These are phyloP conservation scores for Mycetomoellerius zeteki DNA, from an alignment of 1,140 invertebrate species.

Conservation along the genomic window DNA sequence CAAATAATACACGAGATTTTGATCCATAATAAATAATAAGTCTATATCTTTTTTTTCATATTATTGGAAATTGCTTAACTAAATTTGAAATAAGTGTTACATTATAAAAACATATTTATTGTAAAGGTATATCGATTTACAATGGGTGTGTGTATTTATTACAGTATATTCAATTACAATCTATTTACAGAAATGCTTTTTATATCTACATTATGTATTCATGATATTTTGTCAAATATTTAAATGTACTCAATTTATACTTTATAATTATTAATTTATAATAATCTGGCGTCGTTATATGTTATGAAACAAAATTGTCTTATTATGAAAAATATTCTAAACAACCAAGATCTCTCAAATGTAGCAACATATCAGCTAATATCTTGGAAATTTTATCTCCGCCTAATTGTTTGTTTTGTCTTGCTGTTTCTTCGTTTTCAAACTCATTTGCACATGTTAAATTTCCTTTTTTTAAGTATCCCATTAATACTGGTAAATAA, in stretches of 20 bases:
- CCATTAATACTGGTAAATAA: conserved; percentile 76
- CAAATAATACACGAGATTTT: too few species aligned
- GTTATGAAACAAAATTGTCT: neutral
- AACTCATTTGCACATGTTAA: neutral
- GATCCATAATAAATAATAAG: too few species aligned
- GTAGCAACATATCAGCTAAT: conserved; percentile 76
- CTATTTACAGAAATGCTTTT: neutral
- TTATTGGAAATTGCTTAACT: neutral
- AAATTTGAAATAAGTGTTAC: neutral
- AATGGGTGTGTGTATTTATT: neutral
- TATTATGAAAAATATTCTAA: conserved; percentile 55
- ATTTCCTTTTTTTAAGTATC: conserved; percentile 18
- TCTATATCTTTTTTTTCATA: neutral
- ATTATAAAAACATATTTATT: too few species aligned
- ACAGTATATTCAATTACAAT: neutral
- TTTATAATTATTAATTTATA: conserved; percentile 10
- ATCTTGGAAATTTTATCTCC: conserved; percentile 70
- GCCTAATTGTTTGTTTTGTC: neutral
- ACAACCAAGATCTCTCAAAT: conserved; percentile 71
- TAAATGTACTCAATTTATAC: conserved; percentile 1
- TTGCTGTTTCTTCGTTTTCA: neutral
- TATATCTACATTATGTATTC: neutral
- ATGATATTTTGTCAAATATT: neutral
- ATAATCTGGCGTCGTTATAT: neutral
- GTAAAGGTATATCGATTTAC: neutral